Base-by-base conservation (phyloP, 1,140 invertebrate genomes). In the Calephelis nemesis region DNA sequence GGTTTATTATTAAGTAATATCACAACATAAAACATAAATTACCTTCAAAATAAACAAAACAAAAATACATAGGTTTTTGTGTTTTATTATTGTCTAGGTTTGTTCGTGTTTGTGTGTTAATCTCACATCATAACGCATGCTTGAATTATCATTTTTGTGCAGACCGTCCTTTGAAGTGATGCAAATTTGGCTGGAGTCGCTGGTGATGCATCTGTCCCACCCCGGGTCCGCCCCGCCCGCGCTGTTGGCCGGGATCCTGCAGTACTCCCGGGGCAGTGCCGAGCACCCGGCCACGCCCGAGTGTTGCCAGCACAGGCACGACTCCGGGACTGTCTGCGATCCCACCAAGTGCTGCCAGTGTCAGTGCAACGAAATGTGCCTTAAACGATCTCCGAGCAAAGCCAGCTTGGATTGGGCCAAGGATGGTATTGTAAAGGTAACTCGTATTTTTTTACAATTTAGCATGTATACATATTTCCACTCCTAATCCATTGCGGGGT, bases 141-240 rank as follows among this genome's bases (percentile, higher is more conserved):
- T 39, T 10, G 11, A 30, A 30, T 30, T 58, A 39, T 5, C 12
- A 4, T 12, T 58, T 12, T 58, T 4, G 65, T 65, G 0, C 68
- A 96, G 97, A 76, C 97, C 97, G 0, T 95, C 96, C 0, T 98
- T 98, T 85, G 96, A 97, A 82, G 94, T 96, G n/a, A 94, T 97
- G 82, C 95, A 97, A 87, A 93, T 95, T 1, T 97, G 97, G 97
- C 83, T 98, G 19, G 95, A 97, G 83, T 94, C 94, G 39, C 79
- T 98, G 54, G 94, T 94, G 2, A 94, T 95, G 92, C 95, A 96
- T 82, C 82, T 96, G 50, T 94, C 94, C 3, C 93, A 94, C 30
- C 93, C 94, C 0, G 93, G 93, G 42, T 83, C 94, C 1, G 76
- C 95, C 49, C 96, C 96, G 3, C 87, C 93, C 0, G 94, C 96